A percentile compares a stretch with the other conserved stretches of the same genome.
phyloP scores from a whole-genome alignment of 2,888 invertebrate species.

The Charanyca ferruginea region DNA sequence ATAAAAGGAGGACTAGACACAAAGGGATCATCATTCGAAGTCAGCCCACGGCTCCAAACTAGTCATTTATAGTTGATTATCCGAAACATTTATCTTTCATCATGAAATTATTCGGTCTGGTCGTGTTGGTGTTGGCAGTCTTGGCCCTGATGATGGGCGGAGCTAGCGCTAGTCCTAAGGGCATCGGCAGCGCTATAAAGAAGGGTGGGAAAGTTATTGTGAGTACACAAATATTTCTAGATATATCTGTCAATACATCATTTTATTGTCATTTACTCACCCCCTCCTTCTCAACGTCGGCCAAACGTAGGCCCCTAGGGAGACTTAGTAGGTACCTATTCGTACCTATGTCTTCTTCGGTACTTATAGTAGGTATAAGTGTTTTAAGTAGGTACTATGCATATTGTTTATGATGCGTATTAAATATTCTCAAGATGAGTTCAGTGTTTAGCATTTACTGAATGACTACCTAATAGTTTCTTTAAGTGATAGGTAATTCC shows the following conservation, averaged over 20 bases:
- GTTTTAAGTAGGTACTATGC: too few relatives aligned
- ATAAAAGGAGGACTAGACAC: slow-evolving; percentile 7
- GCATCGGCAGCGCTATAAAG: slow-evolving; percentile 54
- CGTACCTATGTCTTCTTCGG: neutral
- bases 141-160: slow-evolving; percentile 41
- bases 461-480: too few relatives aligned
- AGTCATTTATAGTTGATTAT: neutral
- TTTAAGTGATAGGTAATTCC: too few relatives aligned
- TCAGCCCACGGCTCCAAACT: slow-evolving; percentile 2
- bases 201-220: slow-evolving; percentile 68
- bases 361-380: neutral
- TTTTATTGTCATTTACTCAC: too few relatives aligned
- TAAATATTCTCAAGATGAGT: too few relatives aligned
- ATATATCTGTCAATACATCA: too few relatives aligned
- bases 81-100: neutral
- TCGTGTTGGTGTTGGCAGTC: slow-evolving; percentile 40
- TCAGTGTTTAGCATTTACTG: too few relatives aligned
- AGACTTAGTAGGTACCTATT: neutral
- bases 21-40: slow-evolving; percentile 1
- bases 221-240: slow-evolving; percentile 33
- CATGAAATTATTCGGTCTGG: slow-evolving; percentile 48
- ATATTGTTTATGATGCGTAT: too few relatives aligned
- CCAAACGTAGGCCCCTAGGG: neutral
- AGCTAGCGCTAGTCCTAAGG: slow-evolving; percentile 47
- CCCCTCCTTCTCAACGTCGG: neutral